These are phyloP conservation scores for Campoletis sonorensis DNA, from an alignment of 1,140 invertebrate genomes.

Conservation along the genomic window DNA sequence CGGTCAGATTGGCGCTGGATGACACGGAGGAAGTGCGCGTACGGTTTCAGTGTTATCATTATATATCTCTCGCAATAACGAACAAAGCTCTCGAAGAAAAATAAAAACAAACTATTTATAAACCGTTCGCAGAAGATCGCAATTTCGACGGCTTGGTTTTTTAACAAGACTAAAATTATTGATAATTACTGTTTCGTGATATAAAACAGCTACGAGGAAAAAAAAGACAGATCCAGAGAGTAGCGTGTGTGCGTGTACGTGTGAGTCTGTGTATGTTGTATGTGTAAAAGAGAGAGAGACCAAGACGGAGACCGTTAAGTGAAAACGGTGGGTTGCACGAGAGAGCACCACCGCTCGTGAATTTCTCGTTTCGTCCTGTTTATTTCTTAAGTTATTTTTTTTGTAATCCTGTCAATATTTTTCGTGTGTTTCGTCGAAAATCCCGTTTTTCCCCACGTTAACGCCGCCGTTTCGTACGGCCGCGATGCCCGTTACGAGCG, in stretches of 20 bases:
- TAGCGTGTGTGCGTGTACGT: not conserved
- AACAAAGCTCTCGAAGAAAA: conserved; percentile 30
- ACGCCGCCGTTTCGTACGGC: conserved; percentile 56
- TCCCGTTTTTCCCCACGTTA: not conserved
- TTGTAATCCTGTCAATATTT: conserved; percentile 16
- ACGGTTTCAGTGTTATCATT: conserved; percentile 61
- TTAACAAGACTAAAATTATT: too few relatives aligned
- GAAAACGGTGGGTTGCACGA: conserved; percentile 15
- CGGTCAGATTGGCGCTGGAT: conserved; percentile 64
- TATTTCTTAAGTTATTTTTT: not conserved
- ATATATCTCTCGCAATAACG: conserved; percentile 49
- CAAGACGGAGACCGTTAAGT: conserved; percentile 7
- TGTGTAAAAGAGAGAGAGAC: not conserved
- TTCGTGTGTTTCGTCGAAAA: conserved; percentile 3
- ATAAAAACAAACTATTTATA: not conserved
- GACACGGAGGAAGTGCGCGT: conserved; percentile 60
- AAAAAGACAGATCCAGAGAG: too few relatives aligned
- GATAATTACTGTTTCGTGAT: too few relatives aligned
- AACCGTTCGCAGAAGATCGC: not conserved
- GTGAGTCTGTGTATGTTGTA: not conserved
- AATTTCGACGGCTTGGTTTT: not conserved
- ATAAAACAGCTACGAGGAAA: too few relatives aligned
- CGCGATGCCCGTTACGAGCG: conserved; percentile 69
- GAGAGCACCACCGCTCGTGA: conserved; percentile 11
- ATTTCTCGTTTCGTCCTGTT: conserved; percentile 1